phyloP scores from a whole-genome alignment of 2,888 invertebrate genomes.

The Drosophila neoperkinsi region DNA sequence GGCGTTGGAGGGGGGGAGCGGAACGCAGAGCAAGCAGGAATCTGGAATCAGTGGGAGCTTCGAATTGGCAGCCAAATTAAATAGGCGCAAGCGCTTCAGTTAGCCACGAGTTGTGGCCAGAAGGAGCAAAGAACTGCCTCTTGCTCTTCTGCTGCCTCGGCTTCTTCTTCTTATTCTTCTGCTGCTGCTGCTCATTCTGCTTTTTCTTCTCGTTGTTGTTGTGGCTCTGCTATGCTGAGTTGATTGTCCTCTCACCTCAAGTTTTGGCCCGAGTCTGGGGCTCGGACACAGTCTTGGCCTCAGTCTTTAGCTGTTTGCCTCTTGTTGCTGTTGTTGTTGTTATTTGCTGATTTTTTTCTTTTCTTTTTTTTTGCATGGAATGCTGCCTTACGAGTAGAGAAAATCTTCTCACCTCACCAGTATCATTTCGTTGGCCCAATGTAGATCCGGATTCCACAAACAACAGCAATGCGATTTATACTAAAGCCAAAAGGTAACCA shows the following conservation, averaged over 20 bases:
- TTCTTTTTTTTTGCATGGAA: constrained; percentile 64
- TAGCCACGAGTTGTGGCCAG: constrained; percentile 70
- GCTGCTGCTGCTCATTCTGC: constrained; percentile 15
- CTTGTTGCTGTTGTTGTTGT: constrained; percentile 28
- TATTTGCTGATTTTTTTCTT: background rate
- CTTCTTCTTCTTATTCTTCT: constrained; percentile 11
- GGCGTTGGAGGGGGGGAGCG: background rate
- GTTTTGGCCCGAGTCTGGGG: constrained; percentile 60
- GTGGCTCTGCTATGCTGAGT: constrained; percentile 60
- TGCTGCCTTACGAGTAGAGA: constrained; percentile 78
- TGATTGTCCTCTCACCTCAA: constrained; percentile 79
- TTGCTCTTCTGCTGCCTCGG: background rate
- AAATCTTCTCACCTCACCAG: constrained; percentile 77
- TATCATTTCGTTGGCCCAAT: constrained; percentile 46
- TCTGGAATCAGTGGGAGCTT: constrained; percentile 77
- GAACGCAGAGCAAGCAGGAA: constrained; percentile 38
- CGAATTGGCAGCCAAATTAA: constrained; percentile 80
- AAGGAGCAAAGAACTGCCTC: constrained; percentile 49
- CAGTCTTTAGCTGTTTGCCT: constrained; percentile 15
- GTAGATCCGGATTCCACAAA: constrained; percentile 54
- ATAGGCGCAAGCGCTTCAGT: constrained; percentile 80
- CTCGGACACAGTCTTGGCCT: constrained; percentile 34
- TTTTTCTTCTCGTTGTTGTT: constrained; percentile 38
- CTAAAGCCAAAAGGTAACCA: constrained; percentile 23
- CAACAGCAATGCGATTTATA: constrained; percentile 35